A percentile compares a stretch with the other conserved stretches of the same genome.
These are phyloP conservation scores for Drosophila prostipennis DNA, from an alignment of 2,888 invertebrate species.

Conservation along the genomic window DNA sequence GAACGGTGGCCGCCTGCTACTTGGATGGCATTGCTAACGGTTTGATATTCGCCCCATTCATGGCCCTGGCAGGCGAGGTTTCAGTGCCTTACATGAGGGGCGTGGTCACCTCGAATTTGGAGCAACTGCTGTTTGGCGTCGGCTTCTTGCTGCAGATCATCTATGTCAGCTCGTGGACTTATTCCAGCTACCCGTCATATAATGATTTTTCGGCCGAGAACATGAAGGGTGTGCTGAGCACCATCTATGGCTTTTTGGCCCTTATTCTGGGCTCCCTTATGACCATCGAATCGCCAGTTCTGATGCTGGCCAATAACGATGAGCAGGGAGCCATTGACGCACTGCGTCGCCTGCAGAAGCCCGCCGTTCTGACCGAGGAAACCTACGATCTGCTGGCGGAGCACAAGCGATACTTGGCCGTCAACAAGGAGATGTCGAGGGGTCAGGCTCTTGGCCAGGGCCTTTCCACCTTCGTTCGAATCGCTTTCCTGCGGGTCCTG, in stretches of 20 bases:
- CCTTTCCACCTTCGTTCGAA: constrained; percentile 60
- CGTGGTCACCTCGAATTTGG: constrained; percentile 43
- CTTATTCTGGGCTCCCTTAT: constrained; percentile 49
- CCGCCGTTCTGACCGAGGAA: constrained; percentile 58
- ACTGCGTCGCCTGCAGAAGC: constrained; percentile 72
- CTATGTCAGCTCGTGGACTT: constrained; percentile 40
- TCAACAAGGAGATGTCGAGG: constrained; percentile 58
- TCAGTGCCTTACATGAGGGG: constrained; percentile 66
- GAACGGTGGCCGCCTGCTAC: constrained; percentile 66
- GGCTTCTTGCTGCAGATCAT: constrained; percentile 72
- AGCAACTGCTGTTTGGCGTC: constrained; percentile 52
- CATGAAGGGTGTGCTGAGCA: constrained; percentile 65
- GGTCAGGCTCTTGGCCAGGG: constrained; percentile 50
- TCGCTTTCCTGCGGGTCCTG: constrained; percentile 65
- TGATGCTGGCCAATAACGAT: constrained; percentile 62
- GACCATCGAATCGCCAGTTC: constrained; percentile 77
- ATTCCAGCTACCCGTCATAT: neutral
- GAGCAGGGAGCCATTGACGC: constrained; percentile 72
- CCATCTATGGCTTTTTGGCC: constrained; percentile 60
- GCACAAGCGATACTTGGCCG: constrained; percentile 72
- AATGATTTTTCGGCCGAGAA: constrained; percentile 48
- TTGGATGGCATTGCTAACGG: constrained; percentile 81
- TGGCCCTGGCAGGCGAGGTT: constrained; percentile 77
- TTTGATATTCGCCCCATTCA: constrained; percentile 68
- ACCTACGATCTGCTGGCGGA: constrained; percentile 73